Evolutionary conservation across 2,888 invertebrate species (phyloP).

Genomic region (Lucinisca nassula): DNA sequence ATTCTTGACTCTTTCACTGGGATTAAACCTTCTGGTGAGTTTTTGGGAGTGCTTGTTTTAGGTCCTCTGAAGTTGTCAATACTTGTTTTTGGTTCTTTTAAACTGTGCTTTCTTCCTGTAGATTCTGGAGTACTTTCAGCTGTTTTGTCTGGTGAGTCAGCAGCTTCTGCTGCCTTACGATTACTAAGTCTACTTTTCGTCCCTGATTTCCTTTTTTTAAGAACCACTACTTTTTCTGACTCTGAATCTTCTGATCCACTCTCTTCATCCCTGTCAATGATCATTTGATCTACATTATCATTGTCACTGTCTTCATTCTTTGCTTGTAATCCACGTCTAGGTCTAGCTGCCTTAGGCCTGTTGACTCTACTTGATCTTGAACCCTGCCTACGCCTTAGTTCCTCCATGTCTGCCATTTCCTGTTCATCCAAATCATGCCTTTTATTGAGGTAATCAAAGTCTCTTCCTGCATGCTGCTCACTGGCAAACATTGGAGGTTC

Average conservation of each 20-base stretch:
- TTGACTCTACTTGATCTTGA: conserved; percentile 34
- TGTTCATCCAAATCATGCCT: not conserved
- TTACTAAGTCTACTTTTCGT: conserved; percentile 60
- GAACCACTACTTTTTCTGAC: not conserved
- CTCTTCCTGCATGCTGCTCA: not conserved
- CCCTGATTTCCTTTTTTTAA: conserved; percentile 60
- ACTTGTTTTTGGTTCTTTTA: not conserved
- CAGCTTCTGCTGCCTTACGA: conserved; percentile 16
- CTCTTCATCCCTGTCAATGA: not conserved
- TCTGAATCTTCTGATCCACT: not conserved
- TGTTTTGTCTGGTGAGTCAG: conserved; percentile 15
- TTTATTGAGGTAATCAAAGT: not conserved
- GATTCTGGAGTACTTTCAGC: not conserved
- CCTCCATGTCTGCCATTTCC: conserved; percentile 24
- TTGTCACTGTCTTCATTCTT: not conserved
- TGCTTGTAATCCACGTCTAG: conserved; percentile 32
- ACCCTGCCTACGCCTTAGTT: conserved; percentile 49
- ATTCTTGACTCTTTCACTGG: not conserved
- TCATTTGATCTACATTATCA: conserved; percentile 11
- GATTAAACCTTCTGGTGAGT: conserved; percentile 40
- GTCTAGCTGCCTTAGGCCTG: conserved; percentile 71
- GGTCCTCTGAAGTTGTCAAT: conserved; percentile 40
- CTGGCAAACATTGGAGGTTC: not conserved
- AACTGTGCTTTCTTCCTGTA: not conserved
- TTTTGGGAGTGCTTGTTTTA: conserved; percentile 67